Base-by-base conservation (phyloP, 2,113 vertebrate species). In the Leptobrachium leishanense region DNA sequence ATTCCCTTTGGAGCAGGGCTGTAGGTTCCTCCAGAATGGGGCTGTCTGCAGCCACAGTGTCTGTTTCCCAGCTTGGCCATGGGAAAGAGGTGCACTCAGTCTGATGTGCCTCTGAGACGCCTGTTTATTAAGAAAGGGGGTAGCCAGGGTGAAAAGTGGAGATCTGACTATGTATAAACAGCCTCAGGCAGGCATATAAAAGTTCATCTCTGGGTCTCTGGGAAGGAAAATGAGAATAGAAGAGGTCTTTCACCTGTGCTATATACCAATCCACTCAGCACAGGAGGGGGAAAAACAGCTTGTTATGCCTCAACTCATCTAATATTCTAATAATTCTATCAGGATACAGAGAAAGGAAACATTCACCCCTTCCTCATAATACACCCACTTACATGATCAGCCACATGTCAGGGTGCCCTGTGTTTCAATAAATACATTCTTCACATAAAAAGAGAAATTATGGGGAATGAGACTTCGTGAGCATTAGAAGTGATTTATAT, bases 171-270 rank as follows among this genome's bases (percentile, higher is more conserved):
- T 85, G 85, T 90, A 89, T 92, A 91, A 94, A 95, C 84, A 95
- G 87, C 93, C 89, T 76, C 68, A 70, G 92, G 94, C 92, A 87
- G 85, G 87, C 90, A 87, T 90, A 91, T 90, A 85, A 46, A 59
- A 62, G 94, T 95, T 96, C 95, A 94, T 92, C 89, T 89, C 87
- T 86, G 87, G 92, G 93, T 94, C 94, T 90, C 83, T 83, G 90
- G 92, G 92, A 62, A 90, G 82, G 84, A 89, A 88, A 92, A 92
- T 88, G 86, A 82, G 75, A 72, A 46, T 69, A 74, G 85, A 84
- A 86, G 46, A 83, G 84, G 82, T 85, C 85, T 83, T 88, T 87
- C 89, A 88, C 88, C 84, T 86, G 88, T 87, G 88, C 88, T 83
- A 85, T 91, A 90, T 76, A 76, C 74, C 66, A 75, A 68, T 63